Conservation (phyloP, 2,113 vertebrate genomes). For the Microtus ochrogaster region DNA sequence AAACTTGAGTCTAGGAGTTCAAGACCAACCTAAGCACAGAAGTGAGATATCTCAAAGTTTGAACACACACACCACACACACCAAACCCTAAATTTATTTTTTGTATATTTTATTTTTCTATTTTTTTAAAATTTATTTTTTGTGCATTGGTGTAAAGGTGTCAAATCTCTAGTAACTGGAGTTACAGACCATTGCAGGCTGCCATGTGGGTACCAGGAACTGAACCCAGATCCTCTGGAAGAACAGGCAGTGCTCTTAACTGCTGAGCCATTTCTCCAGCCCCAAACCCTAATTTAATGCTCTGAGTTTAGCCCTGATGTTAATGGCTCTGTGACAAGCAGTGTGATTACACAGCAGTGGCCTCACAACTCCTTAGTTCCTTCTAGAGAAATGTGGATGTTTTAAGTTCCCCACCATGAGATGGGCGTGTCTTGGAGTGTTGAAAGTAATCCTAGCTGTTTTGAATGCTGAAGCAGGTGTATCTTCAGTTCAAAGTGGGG, state of each 20-base stretch:
- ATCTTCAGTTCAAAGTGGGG: background rate
- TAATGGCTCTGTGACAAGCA: background rate
- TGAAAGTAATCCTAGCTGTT: background rate
- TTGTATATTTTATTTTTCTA: too few relatives aligned
- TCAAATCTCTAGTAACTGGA: too few relatives aligned
- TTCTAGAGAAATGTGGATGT: background rate
- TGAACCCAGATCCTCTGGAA: too few relatives aligned
- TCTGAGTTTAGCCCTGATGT: background rate
- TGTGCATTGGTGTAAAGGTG: too few relatives aligned
- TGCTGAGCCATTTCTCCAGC: too few relatives aligned
- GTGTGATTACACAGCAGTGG: background rate
- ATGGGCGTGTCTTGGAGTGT: background rate
- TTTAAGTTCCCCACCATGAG: background rate
- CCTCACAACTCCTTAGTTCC: background rate
- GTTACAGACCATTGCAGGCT: too few relatives aligned
- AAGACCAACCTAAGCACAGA: background rate
- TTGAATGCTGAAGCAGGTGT: background rate
- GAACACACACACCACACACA: too few relatives aligned
- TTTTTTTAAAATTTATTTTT: too few relatives aligned
- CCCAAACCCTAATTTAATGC: background rate
- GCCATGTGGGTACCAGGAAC: too few relatives aligned
- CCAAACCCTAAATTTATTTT: too few relatives aligned
- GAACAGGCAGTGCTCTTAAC: too few relatives aligned
- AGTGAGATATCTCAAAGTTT: too few relatives aligned
- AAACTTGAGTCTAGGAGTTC: background rate